Evolutionary conservation across 2,797 vertebrate genomes (phyloP).

Genomic region (Coregonus suidteri): DNA sequence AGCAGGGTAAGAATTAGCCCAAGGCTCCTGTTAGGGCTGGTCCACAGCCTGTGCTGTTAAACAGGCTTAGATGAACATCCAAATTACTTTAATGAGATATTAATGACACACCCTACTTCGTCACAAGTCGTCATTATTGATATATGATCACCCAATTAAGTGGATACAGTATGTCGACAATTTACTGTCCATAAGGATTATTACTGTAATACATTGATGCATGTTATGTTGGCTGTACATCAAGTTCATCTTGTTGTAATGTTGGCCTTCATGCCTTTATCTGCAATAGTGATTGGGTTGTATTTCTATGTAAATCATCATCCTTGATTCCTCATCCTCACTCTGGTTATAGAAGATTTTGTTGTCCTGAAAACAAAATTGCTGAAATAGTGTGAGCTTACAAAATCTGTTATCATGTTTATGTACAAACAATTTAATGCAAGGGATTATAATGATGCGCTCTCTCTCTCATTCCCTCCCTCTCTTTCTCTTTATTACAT

Average conservation of each 20-base stretch:
- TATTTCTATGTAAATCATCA: not conserved
- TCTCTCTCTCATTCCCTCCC: not conserved
- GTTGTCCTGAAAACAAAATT: not conserved
- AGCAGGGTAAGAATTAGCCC: constrained; percentile 35
- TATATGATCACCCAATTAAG: not conserved
- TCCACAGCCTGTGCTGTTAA: constrained; percentile 50
- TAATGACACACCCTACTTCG: constrained; percentile 36
- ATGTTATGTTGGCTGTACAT: not conserved
- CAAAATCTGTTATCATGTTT: too few relatives aligned
- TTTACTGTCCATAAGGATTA: not conserved
- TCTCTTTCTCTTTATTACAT: not conserved
- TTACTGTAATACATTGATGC: not conserved
- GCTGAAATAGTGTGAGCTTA: not conserved
- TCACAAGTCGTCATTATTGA: not conserved
- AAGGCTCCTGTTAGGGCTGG: constrained; percentile 35
- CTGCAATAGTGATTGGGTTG: not conserved
- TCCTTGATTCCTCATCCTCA: not conserved
- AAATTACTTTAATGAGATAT: constrained; percentile 60
- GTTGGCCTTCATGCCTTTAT: not conserved
- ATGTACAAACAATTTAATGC: not conserved
- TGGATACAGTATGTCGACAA: not conserved
- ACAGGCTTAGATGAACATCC: constrained; percentile 54
- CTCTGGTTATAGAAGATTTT: not conserved
- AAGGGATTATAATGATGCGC: not conserved
- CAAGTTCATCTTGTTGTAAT: not conserved